Conservation (phyloP, 2,113 vertebrate species). For the Martes martes region DNA sequence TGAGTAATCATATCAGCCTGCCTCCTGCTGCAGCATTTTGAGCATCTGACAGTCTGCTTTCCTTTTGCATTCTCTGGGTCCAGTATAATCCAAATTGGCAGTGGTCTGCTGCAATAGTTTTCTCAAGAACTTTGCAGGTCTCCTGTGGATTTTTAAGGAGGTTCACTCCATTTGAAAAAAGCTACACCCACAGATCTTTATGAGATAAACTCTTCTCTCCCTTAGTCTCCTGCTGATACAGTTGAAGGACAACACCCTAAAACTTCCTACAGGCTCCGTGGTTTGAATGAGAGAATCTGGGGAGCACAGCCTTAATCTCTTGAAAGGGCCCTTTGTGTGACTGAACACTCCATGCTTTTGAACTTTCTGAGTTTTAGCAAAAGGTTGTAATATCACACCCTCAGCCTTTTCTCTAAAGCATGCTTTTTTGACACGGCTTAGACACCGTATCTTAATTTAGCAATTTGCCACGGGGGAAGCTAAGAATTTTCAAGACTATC, state of each 20-base stretch:
- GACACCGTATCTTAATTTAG: background rate
- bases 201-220: background rate
- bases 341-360: background rate
- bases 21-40: background rate
- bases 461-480: background rate
- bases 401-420: background rate
- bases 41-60: background rate
- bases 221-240: background rate
- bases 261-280: background rate
- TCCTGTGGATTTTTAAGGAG: background rate
- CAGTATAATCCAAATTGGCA: background rate
- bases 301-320: background rate
- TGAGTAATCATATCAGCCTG: background rate
- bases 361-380: background rate
- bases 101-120: background rate
- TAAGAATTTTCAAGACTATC: background rate
- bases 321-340: background rate
- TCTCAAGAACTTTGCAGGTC: background rate
- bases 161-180: background rate
- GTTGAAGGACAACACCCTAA: background rate
- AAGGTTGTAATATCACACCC: background rate
- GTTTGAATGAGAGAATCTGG: background rate
- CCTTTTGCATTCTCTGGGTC: background rate
- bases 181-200: background rate
- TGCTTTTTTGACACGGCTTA: background rate